These are phyloP conservation scores for Danionella dracula DNA, from an alignment of 2,797 vertebrate species.

Conservation along the genomic window DNA sequence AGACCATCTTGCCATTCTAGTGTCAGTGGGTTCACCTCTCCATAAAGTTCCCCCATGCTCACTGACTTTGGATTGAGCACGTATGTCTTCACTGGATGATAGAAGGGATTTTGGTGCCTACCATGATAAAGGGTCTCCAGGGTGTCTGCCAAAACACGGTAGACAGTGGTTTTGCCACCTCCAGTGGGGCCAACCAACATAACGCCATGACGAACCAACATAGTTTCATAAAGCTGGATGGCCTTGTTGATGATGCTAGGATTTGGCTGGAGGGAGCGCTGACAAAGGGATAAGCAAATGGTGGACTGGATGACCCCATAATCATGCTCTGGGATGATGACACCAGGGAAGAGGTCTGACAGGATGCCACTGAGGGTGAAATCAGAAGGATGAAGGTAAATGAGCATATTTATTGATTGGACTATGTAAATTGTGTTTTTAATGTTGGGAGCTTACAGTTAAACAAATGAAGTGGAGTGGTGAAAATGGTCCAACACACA, in stretches of 20 bases:
- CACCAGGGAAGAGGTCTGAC: slow-evolving; percentile 84
- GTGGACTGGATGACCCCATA: slow-evolving; percentile 79
- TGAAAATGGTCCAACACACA: too few relatives aligned
- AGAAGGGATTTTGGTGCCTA: slow-evolving; percentile 67
- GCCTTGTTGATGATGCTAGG: slow-evolving; percentile 71
- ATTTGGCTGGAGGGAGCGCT: slow-evolving; percentile 73
- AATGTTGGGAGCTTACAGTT: too few relatives aligned
- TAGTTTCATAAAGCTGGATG: slow-evolving; percentile 86
- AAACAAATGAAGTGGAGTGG: too few relatives aligned
- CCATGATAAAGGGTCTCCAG: slow-evolving; percentile 65
- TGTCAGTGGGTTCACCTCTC: slow-evolving; percentile 75
- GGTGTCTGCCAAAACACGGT: slow-evolving; percentile 73
- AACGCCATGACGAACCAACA: slow-evolving; percentile 86
- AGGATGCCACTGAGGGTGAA: slow-evolving; percentile 73
- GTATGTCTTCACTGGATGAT: slow-evolving; percentile 74
- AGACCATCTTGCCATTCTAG: slow-evolving; percentile 85
- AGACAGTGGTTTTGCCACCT: slow-evolving; percentile 83
- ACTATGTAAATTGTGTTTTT: too few relatives aligned
- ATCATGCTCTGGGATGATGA: slow-evolving; percentile 79
- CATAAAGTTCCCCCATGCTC: slow-evolving; percentile 81
- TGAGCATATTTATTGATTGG: not conserved
- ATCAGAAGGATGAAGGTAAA: not conserved
- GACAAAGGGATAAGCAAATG: slow-evolving; percentile 68
- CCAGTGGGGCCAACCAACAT: slow-evolving; percentile 87
- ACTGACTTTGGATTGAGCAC: slow-evolving; percentile 87